Evolutionary conservation across 1,140 invertebrate species (phyloP), one percentile per base, ranked within the genome.

Genomic region (Penaeus indicus): DNA sequence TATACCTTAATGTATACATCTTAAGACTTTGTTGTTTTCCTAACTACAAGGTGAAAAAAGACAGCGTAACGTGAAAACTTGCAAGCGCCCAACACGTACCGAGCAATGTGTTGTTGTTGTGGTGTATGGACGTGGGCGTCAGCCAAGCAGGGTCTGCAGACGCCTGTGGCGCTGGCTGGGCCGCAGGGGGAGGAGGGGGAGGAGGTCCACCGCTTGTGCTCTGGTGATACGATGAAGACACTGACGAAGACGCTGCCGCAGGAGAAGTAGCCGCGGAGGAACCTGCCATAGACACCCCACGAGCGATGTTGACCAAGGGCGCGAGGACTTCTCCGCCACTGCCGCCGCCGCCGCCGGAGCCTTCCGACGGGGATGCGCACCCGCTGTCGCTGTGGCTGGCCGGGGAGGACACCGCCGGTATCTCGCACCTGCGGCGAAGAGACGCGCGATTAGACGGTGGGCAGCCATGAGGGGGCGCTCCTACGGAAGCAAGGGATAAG

Each of bases 341-440:
- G n/a, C 84, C 84, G 11, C 77, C 86, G 13, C 86, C 86, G 3
- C 85, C 78, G 25, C 86, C 85, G 3, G 86, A 64, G 61, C 81
- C 81, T 77, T 88, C 86, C 32, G 81, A 38, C 63, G 86, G 86
- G 64, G 86, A 88, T 21, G 86, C 86, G 32, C 86, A 88, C 32
- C 86, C 86, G 61, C 86, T 88, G 81, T 88, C 86, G 60, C 80
- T 88, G 80, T 88, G 86, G 61, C 86, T 88, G 42, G 86, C 86
- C 38, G 86, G 86, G n/a, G 86, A 88, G 32, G 86, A 75, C 25
- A 88, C 86, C 13, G 86, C 38, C 25, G 86, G 64, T 0, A 88
- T 81, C 69, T 88, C 86, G 78, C 86, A 88, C 67, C 86, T 83
- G 61, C 54, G 27, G 84, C 25, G 47, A 13, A 47, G 47, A 47